Base-by-base conservation (phyloP, 2,888 invertebrate species). In the Chrysopilus asiliformis region DNA sequence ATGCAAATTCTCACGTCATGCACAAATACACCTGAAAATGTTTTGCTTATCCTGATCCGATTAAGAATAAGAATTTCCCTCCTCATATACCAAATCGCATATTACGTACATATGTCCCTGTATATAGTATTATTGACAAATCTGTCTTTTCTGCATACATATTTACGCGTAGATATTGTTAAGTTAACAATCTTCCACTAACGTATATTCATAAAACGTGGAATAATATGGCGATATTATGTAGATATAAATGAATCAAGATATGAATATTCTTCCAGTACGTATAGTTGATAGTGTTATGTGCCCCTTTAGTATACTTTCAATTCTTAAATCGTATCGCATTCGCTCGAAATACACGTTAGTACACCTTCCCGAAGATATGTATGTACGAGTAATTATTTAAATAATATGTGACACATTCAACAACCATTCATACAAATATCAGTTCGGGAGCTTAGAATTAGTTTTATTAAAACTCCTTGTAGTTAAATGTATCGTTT, bases 1-100 rank as follows among this genome's bases (percentile, higher is more conserved):
- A 42, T 42, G 42, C 39, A 42, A 42, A 42, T 40, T 42, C 40
- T 35, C 40, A 42, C 42, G 33, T 42, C 33, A 39, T 39, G 32
- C 39, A 40, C 34, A 41, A 39, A 39, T 36, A 41, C 38, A 43
- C 38, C 38, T 43, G 41, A 44, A 37, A 44, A 40, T 44, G 40
- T 38, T 40, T 15, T 24, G 45, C 41, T 41, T 40, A 35, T 42
- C 34, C 36, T 35, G 30, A 29, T 14, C 33, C 28, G 35, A 39
- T 32, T 34, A 39, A 26, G 28, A 34, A 24, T 20, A 16, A 30
- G 35, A 43, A 35, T 38, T 36, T 32, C 18, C 13, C 4, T 20
- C 17, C 27, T 13, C 30, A 26, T 32, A 15, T 13, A 18, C 15
- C 14, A 32, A n/a, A n/a, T n/a, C n/a, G n/a, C n/a, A n/a, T n/a